Conservation (phyloP, 2,113 vertebrate genomes). For the Labrus mixtus region DNA sequence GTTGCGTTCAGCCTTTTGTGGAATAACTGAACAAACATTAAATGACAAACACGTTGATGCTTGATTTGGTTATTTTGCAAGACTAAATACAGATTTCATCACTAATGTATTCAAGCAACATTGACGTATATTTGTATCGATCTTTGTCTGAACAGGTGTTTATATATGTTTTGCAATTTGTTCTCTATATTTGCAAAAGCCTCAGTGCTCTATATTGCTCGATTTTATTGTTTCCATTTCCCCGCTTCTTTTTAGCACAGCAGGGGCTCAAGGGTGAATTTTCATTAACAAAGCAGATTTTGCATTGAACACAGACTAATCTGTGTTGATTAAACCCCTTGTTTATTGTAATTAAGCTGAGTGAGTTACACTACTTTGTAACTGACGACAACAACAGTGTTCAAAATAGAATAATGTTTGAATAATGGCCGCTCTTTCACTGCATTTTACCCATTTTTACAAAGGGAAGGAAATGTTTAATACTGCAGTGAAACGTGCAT, state of each 20-base stretch:
- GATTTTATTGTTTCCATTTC: not conserved
- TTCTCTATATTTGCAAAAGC: not conserved
- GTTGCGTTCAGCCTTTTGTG: not conserved
- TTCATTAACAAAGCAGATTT: not conserved
- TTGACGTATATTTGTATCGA: not conserved
- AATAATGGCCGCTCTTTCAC: too few species aligned
- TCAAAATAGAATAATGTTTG: too few species aligned
- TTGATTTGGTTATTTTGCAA: not conserved
- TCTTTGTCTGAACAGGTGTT: too few species aligned
- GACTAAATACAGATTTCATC: not conserved
- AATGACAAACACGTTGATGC: not conserved
- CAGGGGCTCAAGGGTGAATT: not conserved
- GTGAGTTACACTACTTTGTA: conserved; percentile 6
- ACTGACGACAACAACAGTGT: not conserved
- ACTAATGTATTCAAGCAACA: not conserved
- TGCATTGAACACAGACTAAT: not conserved
- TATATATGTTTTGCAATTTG: not conserved
- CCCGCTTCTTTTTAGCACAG: not conserved
- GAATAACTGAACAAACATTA: conserved; percentile 6
- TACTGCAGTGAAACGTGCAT: conserved; percentile 2
- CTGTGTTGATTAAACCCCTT: too few species aligned
- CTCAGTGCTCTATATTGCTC: conserved; percentile 17
- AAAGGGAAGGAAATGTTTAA: not conserved
- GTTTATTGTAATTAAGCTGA: not conserved
- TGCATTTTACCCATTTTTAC: not conserved